Evolutionary conservation across 2,797 vertebrate genomes (phyloP).

Genomic region (Tiaroga cobitis): DNA sequence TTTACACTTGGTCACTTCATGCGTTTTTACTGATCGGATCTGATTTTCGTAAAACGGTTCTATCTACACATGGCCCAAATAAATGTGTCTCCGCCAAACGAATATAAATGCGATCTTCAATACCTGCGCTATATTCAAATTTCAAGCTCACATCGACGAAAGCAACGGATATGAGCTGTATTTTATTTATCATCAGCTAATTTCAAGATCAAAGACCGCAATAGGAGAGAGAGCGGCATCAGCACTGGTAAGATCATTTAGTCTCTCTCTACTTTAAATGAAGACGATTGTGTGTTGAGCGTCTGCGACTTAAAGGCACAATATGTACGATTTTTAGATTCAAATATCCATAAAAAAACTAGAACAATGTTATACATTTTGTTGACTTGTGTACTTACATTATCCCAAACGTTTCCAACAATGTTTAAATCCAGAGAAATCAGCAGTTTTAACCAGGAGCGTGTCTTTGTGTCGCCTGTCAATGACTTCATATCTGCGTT

Average conservation of each 20-base stretch:
- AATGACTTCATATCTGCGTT: too few relatives aligned
- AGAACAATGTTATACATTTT: too few relatives aligned
- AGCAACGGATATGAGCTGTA: not conserved
- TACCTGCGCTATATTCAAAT: not conserved
- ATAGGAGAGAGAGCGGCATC: not conserved
- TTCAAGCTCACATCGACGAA: not conserved
- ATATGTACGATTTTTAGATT: too few relatives aligned
- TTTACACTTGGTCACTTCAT: not conserved
- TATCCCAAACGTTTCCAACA: too few relatives aligned
- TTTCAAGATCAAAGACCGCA: not conserved
- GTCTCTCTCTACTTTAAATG: not conserved
- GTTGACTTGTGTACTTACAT: too few relatives aligned
- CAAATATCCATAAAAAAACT: too few relatives aligned
- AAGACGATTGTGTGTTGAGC: not conserved
- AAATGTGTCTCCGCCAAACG: not conserved
- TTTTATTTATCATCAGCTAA: conserved; percentile 5
- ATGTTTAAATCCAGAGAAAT: too few relatives aligned
- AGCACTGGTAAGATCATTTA: not conserved
- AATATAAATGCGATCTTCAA: not conserved
- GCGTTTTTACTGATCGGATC: not conserved
- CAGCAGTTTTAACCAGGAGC: too few relatives aligned
- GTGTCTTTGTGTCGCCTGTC: too few relatives aligned
- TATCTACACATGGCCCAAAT: not conserved
- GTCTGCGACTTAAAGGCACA: not conserved
- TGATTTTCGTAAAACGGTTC: not conserved